Percentiles rank a stretch among this genome's conserved stretches.
These are phyloP conservation scores for Mesitornis unicolor DNA, from an alignment of 2,113 vertebrate genomes.

Conservation along the genomic window DNA sequence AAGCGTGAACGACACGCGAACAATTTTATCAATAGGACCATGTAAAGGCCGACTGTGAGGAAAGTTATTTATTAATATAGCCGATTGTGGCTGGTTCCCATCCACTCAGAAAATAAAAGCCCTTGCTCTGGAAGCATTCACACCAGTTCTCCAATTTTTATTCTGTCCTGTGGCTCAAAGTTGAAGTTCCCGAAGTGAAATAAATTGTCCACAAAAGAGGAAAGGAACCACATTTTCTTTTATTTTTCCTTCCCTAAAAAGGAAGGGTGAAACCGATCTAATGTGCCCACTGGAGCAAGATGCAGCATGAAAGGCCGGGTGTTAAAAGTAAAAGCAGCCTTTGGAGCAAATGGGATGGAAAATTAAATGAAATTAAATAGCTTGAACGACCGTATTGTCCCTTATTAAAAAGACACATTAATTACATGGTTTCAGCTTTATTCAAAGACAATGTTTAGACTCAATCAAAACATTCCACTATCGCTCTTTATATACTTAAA, in stretches of 20 bases:
- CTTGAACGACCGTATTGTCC: conserved; percentile 93
- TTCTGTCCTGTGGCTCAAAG: conserved; percentile 85
- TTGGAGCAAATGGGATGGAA: conserved; percentile 97
- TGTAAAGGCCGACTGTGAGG: conserved; percentile 88
- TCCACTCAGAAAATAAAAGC: conserved; percentile 81
- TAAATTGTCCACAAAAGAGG: conserved; percentile 85
- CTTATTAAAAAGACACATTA: conserved; percentile 96
- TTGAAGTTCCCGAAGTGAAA: conserved; percentile 86
- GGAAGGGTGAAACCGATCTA: conserved; percentile 86
- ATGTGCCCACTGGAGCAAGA: conserved; percentile 87
- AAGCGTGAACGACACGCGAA: conserved; percentile 97
- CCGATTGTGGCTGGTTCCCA: conserved; percentile 92
- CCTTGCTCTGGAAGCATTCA: conserved; percentile 81
- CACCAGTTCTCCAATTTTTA: conserved; percentile 84
- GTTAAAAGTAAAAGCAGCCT: conserved; percentile 90
- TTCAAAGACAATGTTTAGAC: conserved; percentile 90
- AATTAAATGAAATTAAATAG: conserved; percentile 99
- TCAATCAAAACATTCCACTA: conserved; percentile 90
- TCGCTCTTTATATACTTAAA: conserved; percentile 81
- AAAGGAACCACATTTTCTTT: conserved; percentile 87
- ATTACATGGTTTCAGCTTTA: conserved; percentile 96
- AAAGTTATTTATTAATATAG: conserved; percentile 97
- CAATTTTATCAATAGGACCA: conserved; percentile 91
- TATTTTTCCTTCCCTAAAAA: conserved; percentile 82
- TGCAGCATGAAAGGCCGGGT: conserved; percentile 84